These are phyloP conservation scores for Lissonota sp. DNA, from an alignment of 2,888 invertebrate genomes.

Conservation along the genomic window DNA sequence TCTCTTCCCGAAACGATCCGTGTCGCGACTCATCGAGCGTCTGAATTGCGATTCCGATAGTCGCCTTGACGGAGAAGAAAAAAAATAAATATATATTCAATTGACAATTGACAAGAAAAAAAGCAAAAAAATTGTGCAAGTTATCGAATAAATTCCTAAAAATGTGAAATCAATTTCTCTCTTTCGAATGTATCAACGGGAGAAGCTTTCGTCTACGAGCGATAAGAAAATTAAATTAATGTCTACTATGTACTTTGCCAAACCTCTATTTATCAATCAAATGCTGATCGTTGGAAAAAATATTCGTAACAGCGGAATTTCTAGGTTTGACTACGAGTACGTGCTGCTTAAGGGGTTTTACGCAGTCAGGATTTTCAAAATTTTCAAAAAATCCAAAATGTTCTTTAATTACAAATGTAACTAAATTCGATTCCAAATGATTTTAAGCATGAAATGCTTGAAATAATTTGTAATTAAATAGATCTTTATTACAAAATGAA, in stretches of 20 bases:
- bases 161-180: no score
- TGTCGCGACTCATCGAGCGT: conserved; percentile 79
- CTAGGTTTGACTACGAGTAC: conserved; percentile 37
- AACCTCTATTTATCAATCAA: no score
- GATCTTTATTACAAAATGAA: not conserved
- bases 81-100: not conserved
- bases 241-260: no score
- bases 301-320: not conserved
- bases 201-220: no score
- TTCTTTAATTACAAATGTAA: not conserved
- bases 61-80: conserved; percentile 72
- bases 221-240: no score
- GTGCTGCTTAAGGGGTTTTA: conserved; percentile 19
- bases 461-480: not conserved
- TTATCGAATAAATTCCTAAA: no score
- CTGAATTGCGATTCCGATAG: conserved; percentile 80
- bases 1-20: conserved; percentile 76
- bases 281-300: no score
- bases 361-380: not conserved
- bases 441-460: not conserved
- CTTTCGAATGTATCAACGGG: no score
- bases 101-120: not conserved
- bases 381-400: not conserved
- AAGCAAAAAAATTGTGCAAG: no score
- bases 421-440: no score